phyloP scores from a whole-genome alignment of 1,140 invertebrate species.

The Drosophila malerkotliana region DNA sequence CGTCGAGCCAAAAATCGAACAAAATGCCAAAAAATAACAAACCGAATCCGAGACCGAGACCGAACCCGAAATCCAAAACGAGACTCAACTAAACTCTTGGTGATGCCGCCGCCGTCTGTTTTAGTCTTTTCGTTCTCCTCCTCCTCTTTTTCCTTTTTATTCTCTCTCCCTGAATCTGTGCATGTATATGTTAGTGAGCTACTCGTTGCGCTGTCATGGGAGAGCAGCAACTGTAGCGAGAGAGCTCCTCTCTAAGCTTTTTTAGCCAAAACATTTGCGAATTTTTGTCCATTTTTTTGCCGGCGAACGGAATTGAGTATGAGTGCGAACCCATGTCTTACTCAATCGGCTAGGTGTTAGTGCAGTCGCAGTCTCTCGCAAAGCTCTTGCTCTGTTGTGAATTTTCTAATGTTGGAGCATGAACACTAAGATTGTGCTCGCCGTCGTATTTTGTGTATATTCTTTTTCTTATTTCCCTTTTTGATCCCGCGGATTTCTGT shows the following conservation, averaged over 20 bases:
- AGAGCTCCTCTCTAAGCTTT: slow-evolving; percentile 68
- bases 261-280: slow-evolving; percentile 81
- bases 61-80: slow-evolving; percentile 56
- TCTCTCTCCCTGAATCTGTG: not conserved
- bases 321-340: slow-evolving; percentile 26
- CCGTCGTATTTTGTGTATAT: slow-evolving; percentile 29
- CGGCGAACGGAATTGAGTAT: slow-evolving; percentile 45
- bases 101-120: slow-evolving; percentile 34
- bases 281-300: slow-evolving; percentile 72
- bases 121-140: slow-evolving; percentile 16
- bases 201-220: slow-evolving; percentile 27
- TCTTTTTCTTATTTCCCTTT: slow-evolving; percentile 10
- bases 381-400: slow-evolving; percentile 57
- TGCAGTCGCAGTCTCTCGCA: slow-evolving; percentile 56
- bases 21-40: slow-evolving; percentile 80
- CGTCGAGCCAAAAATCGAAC: slow-evolving; percentile 74
- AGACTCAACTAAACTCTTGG: slow-evolving; percentile 62
- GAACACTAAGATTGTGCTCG: slow-evolving; percentile 4
- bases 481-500: slow-evolving; percentile 2
- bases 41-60: slow-evolving; percentile 54
- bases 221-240: slow-evolving; percentile 11
- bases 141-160: slow-evolving; percentile 12
- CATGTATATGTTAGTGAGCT: slow-evolving; percentile 7
- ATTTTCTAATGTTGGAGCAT: slow-evolving; percentile 61
- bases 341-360: slow-evolving; percentile 58